Evolutionary conservation across 30 jellyfish, hydroid and myxozoan species (phyloP), one percentile per base, ranked within the genome.

Genomic region (Aurelia aurita): DNA sequence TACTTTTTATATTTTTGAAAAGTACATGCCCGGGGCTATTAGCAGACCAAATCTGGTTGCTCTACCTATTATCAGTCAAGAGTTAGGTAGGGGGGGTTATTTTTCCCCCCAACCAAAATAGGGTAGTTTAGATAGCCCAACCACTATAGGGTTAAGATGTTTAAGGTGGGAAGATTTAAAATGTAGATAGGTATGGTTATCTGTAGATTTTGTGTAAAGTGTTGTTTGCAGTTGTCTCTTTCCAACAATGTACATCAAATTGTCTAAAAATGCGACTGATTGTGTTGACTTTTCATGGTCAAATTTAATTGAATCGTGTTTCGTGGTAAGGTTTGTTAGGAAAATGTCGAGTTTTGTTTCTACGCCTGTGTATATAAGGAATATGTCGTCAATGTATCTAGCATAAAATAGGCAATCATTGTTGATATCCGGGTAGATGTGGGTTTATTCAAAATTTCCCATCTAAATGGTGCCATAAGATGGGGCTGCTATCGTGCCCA

Each of bases 361-460:
- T 12, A 74, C 75, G 35, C 66, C 81, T 28, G 91, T 32, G 66
- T 67, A 63, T 7, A 14, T 65, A 61, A 65, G 6, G 91, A 80
- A 35, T 12, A 64, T 80, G 70, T 80, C 86, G 26, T 80, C 73
- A 80, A 80, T 61, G 67, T 80, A 80, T 44, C 91, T 78, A 49
- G 69, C 26, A 47, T 63, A 66, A 59, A 46, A 32, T 28, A 31
- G 44, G 58, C 74, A 63, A 68, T 64, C 68, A 55, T 45, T 47
- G 58, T 58, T 18, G n/a, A 66, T 21, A 5, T 64, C 61, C 6
- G 76, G 74, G 15, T 64, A 46, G 51, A 62, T 49, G 51, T 49
- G n/a, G n/a, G n/a, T n/a, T n/a, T n/a, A n/a, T n/a, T n/a, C n/a
- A n/a, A n/a, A n/a, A n/a, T n/a, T n/a, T n/a, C n/a, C n/a, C n/a